Evolutionary conservation across 2,113 vertebrate species (phyloP).

Genomic region (Argyrosomus japonicus): DNA sequence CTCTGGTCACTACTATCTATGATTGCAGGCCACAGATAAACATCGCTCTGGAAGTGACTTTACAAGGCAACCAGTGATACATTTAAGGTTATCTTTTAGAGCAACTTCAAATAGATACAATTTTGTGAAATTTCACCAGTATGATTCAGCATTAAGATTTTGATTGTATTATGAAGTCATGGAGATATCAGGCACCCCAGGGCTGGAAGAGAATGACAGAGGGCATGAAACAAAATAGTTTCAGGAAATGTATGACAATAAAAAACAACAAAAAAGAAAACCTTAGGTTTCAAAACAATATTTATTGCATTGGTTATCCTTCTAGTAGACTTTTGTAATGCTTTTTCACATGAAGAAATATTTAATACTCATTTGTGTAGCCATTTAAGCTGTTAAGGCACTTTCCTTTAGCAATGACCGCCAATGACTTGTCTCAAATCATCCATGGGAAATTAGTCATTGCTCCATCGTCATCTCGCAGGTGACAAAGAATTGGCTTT

Average conservation of each 20-base stretch:
- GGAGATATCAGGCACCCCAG: neutral
- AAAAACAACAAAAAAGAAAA: neutral
- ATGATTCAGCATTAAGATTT: neutral
- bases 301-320: neutral
- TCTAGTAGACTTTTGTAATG: neutral
- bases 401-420: constrained; percentile 55
- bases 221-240: neutral
- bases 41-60: neutral
- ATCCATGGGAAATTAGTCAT: constrained; percentile 63
- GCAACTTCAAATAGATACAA: neutral
- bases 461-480: constrained; percentile 58
- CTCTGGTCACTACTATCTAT: neutral
- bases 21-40: neutral
- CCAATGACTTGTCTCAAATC: constrained; percentile 55
- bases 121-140: neutral
- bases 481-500: constrained; percentile 71
- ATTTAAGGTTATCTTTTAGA: constrained; percentile 11
- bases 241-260: neutral
- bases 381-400: neutral
- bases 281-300: neutral
- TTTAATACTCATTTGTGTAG: neutral
- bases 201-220: neutral
- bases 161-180: neutral
- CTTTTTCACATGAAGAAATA: neutral
- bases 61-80: no score